Percentiles rank a stretch among this genome's conserved stretches.
phyloP scores from a whole-genome alignment of 2,888 invertebrate species.

The Noctua comes region DNA sequence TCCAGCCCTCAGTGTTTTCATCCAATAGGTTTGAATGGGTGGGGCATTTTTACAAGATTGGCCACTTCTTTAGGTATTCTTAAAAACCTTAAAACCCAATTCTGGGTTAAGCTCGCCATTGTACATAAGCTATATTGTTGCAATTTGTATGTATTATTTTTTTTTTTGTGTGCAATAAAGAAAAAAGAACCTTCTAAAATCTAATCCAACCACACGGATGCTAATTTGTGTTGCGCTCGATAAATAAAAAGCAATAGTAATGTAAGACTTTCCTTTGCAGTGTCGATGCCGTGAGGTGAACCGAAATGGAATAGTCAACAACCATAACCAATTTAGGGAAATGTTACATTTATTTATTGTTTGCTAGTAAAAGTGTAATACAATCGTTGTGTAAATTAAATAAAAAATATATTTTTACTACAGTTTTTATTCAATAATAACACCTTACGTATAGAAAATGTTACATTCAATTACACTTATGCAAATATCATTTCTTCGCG shows the following conservation, averaged over 20 bases:
- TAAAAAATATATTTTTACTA: slow-evolving; percentile 72
- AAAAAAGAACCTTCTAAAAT: too few species aligned
- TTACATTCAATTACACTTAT: slow-evolving; percentile 82
- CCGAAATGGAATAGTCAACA: slow-evolving; percentile 26
- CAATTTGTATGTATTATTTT: too few species aligned
- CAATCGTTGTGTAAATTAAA: slow-evolving; percentile 66
- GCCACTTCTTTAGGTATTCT: neutral
- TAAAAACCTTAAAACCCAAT: too few species aligned
- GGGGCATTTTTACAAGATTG: neutral
- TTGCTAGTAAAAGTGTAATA: slow-evolving; percentile 60
- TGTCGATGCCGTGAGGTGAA: slow-evolving; percentile 60
- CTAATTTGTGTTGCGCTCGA: neutral
- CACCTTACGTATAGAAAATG: slow-evolving; percentile 38
- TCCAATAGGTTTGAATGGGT: neutral
- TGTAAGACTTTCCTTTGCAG: slow-evolving; percentile 66
- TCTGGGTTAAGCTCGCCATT: too few species aligned
- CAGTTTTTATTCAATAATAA: slow-evolving; percentile 53
- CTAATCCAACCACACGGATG: neutral
- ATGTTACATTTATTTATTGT: slow-evolving; percentile 64
- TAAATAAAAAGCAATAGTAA: neutral
- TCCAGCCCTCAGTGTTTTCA: neutral
- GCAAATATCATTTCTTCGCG: slow-evolving; percentile 99
- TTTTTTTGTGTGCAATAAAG: too few species aligned
- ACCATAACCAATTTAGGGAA: slow-evolving; percentile 58
- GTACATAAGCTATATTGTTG: too few species aligned